phyloP scores from a whole-genome alignment of 2,888 invertebrate species.

The Cinara cedri region DNA sequence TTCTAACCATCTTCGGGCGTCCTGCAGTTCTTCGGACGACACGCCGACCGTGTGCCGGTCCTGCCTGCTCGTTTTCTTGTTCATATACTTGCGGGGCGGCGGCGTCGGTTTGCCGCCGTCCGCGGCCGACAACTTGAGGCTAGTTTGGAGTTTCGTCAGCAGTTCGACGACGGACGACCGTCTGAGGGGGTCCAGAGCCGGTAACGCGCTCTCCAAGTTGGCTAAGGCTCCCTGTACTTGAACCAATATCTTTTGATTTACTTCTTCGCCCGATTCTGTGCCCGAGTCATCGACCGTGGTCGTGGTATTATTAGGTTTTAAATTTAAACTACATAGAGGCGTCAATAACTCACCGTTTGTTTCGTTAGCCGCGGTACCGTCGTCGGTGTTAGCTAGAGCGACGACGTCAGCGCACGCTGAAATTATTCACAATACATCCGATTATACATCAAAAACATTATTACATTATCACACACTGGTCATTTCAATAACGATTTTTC shows the following conservation, averaged over 20 bases:
- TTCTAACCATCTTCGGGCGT: slow-evolving; percentile 78
- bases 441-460: neutral
- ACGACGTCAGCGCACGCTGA: slow-evolving; percentile 67
- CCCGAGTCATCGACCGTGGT: slow-evolving; percentile 69
- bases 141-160: slow-evolving; percentile 73
- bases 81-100: slow-evolving; percentile 34
- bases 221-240: slow-evolving; percentile 80
- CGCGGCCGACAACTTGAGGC: slow-evolving; percentile 62
- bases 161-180: slow-evolving; percentile 71
- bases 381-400: slow-evolving; percentile 64
- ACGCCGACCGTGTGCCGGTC: slow-evolving; percentile 84
- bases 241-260: slow-evolving; percentile 71
- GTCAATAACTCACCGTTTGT: slow-evolving; percentile 53
- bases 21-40: slow-evolving; percentile 78
- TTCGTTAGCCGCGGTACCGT: slow-evolving; percentile 53
- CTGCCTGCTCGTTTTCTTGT: slow-evolving; percentile 63
- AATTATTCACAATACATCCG: slow-evolving; percentile 58
- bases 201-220: slow-evolving; percentile 76
- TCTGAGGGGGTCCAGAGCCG: slow-evolving; percentile 65
- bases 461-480: too few relatives aligned
- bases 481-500: too few relatives aligned
- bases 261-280: slow-evolving; percentile 74
- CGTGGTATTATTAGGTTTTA: slow-evolving; percentile 49
- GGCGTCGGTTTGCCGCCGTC: slow-evolving; percentile 34
- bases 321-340: slow-evolving; percentile 39